These are phyloP conservation scores for Copidosoma aretas DNA, from an alignment of 2,888 invertebrate genomes.

Conservation along the genomic window DNA sequence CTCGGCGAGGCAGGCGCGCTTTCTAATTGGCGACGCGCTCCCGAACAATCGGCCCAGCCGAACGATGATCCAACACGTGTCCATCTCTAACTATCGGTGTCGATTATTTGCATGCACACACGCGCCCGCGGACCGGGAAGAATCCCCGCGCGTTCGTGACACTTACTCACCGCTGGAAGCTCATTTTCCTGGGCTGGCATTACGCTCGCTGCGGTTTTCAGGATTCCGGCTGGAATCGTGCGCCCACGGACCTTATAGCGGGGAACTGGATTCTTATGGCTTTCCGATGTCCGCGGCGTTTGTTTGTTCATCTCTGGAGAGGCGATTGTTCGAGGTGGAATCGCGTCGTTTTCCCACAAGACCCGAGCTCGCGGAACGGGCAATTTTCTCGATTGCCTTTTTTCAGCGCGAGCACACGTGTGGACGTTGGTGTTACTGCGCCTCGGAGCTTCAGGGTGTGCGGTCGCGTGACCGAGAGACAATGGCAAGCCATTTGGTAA, in stretches of 20 bases:
- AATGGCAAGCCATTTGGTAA: too few relatives aligned
- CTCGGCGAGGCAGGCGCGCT: conserved; percentile 37
- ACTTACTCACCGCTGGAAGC: background rate
- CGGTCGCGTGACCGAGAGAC: too few relatives aligned
- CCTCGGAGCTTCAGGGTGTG: too few relatives aligned
- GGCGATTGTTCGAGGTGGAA: background rate
- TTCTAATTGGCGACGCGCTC: conserved; percentile 37
- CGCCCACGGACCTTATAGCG: conserved; percentile 5
- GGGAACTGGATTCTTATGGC: background rate
- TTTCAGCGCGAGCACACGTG: too few relatives aligned
- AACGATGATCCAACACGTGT: background rate
- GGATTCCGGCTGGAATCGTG: conserved; percentile 20
- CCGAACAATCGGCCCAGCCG: conserved; percentile 8
- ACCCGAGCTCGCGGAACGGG: too few relatives aligned
- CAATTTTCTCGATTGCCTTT: too few relatives aligned
- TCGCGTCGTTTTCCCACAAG: too few relatives aligned
- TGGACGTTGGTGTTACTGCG: too few relatives aligned
- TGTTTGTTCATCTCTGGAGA: background rate
- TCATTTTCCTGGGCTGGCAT: background rate
- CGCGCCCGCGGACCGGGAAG: background rate
- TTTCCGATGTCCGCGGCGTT: background rate
- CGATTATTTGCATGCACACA: background rate
- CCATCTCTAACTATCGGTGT: background rate
- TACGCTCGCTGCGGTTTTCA: conserved; percentile 16
- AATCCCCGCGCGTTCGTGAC: too few relatives aligned